A percentile compares a stretch with the other conserved stretches of the same genome.
Evolutionary conservation across 2,797 vertebrate genomes (phyloP).

Genomic region (Amazona finschi): DNA sequence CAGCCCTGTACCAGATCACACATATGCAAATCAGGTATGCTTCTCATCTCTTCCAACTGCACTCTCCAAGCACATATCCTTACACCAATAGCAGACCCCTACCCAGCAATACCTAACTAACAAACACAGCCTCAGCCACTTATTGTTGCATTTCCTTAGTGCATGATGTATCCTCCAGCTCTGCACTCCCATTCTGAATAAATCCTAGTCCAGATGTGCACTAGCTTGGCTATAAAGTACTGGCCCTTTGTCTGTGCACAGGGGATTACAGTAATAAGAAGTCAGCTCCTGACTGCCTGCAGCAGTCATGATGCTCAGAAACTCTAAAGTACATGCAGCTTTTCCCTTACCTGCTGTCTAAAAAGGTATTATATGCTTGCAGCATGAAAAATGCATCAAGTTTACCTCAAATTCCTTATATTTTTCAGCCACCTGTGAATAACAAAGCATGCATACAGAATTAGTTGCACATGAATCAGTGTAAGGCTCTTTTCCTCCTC

Average conservation of each 20-base stretch:
- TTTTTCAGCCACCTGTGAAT: neutral
- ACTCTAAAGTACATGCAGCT: neutral
- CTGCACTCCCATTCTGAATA: neutral
- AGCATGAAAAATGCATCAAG: neutral
- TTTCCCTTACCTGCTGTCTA: neutral
- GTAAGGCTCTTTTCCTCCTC: neutral
- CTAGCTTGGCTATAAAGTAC: neutral
- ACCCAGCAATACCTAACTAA: neutral
- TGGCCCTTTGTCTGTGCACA: neutral
- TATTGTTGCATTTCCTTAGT: neutral
- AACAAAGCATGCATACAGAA: neutral
- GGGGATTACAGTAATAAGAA: neutral
- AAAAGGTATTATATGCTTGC: neutral
- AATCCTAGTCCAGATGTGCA: neutral
- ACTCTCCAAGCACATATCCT: neutral
- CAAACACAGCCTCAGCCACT: neutral
- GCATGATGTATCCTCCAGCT: neutral
- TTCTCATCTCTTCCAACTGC: neutral
- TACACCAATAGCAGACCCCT: rapidly evolving
- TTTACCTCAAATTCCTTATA: neutral
- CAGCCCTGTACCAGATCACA: neutral
- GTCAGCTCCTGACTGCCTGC: neutral
- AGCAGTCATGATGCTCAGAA: neutral
- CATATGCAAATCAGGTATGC: rapidly evolving
- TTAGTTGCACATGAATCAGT: neutral